Conservation (phyloP, 2,797 vertebrate species). For the Anguilla anguilla region DNA sequence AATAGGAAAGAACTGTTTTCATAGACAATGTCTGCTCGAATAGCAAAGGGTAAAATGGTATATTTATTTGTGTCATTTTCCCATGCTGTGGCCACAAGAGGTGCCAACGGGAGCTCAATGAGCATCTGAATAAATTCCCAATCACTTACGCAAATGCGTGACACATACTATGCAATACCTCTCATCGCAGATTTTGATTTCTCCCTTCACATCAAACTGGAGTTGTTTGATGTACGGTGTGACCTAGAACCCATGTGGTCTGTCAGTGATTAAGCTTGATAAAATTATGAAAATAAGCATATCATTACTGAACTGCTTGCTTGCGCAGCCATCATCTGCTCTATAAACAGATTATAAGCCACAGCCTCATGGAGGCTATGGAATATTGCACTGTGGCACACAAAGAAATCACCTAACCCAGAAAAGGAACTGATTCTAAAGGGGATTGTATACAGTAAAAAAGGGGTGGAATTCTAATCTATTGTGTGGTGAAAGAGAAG, state of each 20-base stretch:
- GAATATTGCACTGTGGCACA: conserved; percentile 2
- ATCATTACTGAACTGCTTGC: conserved; percentile 14
- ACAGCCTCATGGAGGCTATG: not conserved
- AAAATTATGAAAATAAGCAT: not conserved
- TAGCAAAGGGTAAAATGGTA: not conserved
- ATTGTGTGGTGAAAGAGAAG: not conserved
- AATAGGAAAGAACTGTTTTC: not conserved
- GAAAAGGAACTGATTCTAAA: not conserved
- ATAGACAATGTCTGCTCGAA: not conserved
- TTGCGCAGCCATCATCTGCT: conserved; percentile 1
- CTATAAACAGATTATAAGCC: conserved; percentile 3
- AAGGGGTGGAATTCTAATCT: not conserved
- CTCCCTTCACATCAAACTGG: not conserved
- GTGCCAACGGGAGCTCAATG: not conserved
- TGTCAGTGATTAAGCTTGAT: not conserved
- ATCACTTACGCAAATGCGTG: not conserved
- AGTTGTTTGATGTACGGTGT: not conserved
- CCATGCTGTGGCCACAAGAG: not conserved
- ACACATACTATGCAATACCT: not conserved
- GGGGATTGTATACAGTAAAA: conserved; percentile 5
- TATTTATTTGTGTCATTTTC: not conserved
- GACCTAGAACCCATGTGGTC: not conserved
- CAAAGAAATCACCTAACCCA: not conserved
- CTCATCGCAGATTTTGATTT: not conserved
- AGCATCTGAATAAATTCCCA: not conserved